A percentile compares a stretch with the other conserved stretches of the same genome.
Evolutionary conservation across 2,888 invertebrate species (phyloP).

Genomic region (Eupithecia subfuscata): DNA sequence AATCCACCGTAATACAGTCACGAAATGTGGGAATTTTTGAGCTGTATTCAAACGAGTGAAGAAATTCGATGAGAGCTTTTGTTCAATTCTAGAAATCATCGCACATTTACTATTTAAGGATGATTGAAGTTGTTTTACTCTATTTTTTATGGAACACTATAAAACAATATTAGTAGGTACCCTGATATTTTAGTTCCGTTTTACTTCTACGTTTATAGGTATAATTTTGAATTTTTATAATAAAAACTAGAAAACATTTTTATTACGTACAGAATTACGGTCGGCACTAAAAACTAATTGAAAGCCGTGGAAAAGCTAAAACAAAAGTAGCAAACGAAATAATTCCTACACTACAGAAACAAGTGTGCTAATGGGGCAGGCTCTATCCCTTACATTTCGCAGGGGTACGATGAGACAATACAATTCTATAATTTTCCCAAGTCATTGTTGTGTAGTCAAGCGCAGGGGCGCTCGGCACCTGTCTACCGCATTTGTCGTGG

Average conservation of each 20-base stretch:
- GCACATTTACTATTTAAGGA: neutral
- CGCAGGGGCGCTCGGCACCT: constrained; percentile 65
- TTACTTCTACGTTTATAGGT: neutral
- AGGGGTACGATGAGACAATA: constrained; percentile 49
- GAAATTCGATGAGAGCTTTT: constrained; percentile 1
- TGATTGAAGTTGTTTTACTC: neutral
- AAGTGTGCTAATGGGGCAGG: constrained; percentile 35
- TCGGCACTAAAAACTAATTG: constrained; percentile 29
- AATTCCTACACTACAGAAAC: constrained; percentile 35
- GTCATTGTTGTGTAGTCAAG: constrained; percentile 72
- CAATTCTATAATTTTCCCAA: constrained; percentile 59
- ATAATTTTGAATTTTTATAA: neutral
- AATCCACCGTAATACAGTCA: constrained; percentile 19
- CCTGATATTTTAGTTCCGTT: neutral
- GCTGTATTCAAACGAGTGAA: constrained; percentile 5
- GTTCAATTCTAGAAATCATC: neutral
- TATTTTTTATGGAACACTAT: neutral
- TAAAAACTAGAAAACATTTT: constrained; percentile 17
- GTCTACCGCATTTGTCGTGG: constrained; percentile 64
- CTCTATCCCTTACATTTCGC: constrained; percentile 33
- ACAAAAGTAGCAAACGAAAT: constrained; percentile 35
- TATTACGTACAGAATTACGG: constrained; percentile 14
- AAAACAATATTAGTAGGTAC: constrained; percentile 4
- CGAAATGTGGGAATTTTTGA: constrained; percentile 8
- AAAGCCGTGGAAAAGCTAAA: constrained; percentile 21